A percentile compares a stretch with the other conserved stretches of the same genome.
phyloP scores from a whole-genome alignment of 2,113 vertebrate genomes.

The Dinomys branickii region DNA sequence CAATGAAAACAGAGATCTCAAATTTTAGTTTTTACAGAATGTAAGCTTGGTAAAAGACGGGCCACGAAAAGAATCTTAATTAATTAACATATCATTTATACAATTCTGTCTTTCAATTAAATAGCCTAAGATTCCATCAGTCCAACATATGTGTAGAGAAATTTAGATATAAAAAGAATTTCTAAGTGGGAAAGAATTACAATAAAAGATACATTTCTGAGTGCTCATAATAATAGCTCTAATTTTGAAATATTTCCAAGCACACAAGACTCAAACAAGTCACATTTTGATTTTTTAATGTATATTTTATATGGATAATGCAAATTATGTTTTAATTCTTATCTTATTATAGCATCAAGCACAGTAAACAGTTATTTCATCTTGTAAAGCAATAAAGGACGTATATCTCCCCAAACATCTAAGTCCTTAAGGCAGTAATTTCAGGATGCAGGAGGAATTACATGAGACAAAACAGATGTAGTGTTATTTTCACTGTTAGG shows the following conservation, averaged over 20 bases:
- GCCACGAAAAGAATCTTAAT: neutral
- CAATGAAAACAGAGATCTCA: neutral
- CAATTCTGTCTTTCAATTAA: neutral
- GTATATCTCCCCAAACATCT: slow-evolving; percentile 26
- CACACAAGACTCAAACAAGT: slow-evolving; percentile 26
- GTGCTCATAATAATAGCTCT: neutral
- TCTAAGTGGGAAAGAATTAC: neutral
- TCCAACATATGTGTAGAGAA: neutral
- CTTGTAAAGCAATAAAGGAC: neutral
- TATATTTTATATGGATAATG: slow-evolving; percentile 27
- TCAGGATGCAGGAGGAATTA: slow-evolving; percentile 25
- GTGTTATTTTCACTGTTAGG: neutral
- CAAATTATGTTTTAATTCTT: slow-evolving; percentile 54
- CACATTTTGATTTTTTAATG: slow-evolving; percentile 35
- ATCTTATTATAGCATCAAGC: slow-evolving; percentile 2
- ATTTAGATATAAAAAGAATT: neutral
- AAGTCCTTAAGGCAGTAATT: slow-evolving; percentile 29
- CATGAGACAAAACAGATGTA: neutral
- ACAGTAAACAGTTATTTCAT: slow-evolving; percentile 51
- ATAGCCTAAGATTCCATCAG: neutral
- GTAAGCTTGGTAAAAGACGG: neutral
- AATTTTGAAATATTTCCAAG: slow-evolving; percentile 47
- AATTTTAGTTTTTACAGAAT: slow-evolving; percentile 42
- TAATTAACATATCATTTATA: neutral
- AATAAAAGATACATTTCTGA: neutral